Base-by-base conservation (phyloP, 2,888 invertebrate species). In the Fabriciana adippe region DNA sequence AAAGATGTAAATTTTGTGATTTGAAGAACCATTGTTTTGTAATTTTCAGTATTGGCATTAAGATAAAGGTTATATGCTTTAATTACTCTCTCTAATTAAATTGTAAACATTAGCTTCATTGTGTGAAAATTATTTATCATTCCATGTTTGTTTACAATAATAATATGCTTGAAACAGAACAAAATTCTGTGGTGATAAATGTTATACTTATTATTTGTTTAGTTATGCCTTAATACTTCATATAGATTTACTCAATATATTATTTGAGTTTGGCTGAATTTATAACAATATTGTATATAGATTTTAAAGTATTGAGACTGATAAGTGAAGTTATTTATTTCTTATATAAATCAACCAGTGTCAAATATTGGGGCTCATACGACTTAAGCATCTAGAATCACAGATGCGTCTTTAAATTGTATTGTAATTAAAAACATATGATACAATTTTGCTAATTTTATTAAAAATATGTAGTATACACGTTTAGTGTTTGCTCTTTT, bases 301-400 rank as follows among this genome's bases (percentile, higher is more conserved):
- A 87, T 85, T 87, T 89, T 86, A 89, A 89, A 88, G 89, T 87
- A 79, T 88, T 89, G 88, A 91, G 92, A 92, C 92, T 92, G 92
- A 92, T 91, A 90, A 83, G 81, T 89, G 88, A 91, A 86, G 88
- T 90, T 90, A 90, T 90, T 90, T 91, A 90, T 91, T 91, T 88
- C 78, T 83, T 90, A 88, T 86, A 79, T 88, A 87, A 88, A 89
- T 87, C 87, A 86, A 88, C 86, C 89, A 87, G 89, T 90, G 89
- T 90, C 90, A 90, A 90, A 89, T 86, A 80, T 86, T 84, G 86
- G 85, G 83, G 67, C 69, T 68, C 67, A 60, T 64, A 69, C 45
- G 64, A 70, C 65, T 59, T 69, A 60, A 79, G 81, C 82, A 80
- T 81, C 78, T 86, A 85, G 85, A 86, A 87, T 87, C 88, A 87